Evolutionary conservation across 2,888 invertebrate genomes (phyloP), one percentile per base, ranked within the genome.

Genomic region (Agrilus biguttatus): DNA sequence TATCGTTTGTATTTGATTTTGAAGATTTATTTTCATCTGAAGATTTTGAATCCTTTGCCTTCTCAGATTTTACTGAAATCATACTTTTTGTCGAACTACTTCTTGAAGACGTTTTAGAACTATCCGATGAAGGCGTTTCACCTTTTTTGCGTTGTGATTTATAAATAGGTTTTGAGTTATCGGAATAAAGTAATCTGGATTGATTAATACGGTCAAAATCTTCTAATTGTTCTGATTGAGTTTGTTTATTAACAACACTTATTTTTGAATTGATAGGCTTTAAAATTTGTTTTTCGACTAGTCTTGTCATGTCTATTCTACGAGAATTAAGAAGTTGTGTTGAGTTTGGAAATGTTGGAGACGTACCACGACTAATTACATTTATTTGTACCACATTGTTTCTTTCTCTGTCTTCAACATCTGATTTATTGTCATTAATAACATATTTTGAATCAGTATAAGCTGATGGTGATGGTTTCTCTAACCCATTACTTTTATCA

Each of bases 291-390:
- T 79, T 82, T 61, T 85, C 80, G 39, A 81, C 69, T 4, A 78
- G 75, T 58, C 82, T 80, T 6, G 83, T 80, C 56, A 82, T 72
- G 51, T 86, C 86, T 1, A 78, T 75, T 58, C 85, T 71, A 52
- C 81, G 73, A 19, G 74, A 28, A 28, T 28, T 28, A 28, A 10
- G 5, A 28, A 28, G 10, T 1, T 64, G 61, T 12, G 67, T 68
- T 17, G 50, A 52, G 32, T 69, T 66, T 1, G 81, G 78, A 4
- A 81, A 78, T 0, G 81, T 83, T 1, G 87, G 87, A 14, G 87
- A 88, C 0, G 87, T 87, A 23, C 80, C 80, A 45, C 87, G 71
- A 0, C 83, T 83, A 3, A 83, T 71, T 40, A 86, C 75, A 5
- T 72, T 71, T 3, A 87, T 61, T 4, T 75, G 66, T 35, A 73